These are phyloP conservation scores for Plagodis dolabraria DNA, from an alignment of 2,888 invertebrate species.

Conservation along the genomic window DNA sequence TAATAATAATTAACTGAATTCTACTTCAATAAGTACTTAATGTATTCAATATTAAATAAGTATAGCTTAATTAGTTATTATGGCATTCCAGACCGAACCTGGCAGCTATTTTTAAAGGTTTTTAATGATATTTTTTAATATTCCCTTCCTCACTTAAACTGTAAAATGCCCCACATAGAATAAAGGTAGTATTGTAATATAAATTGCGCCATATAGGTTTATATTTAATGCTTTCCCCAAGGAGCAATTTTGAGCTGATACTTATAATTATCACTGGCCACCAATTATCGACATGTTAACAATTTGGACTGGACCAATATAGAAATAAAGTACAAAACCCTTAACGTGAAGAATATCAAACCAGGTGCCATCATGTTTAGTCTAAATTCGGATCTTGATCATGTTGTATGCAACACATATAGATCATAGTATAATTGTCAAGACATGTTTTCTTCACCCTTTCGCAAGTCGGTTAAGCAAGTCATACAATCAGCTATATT, in stretches of 20 bases:
- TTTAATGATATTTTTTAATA: neutral
- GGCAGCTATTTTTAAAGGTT: neutral
- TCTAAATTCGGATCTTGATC: neutral
- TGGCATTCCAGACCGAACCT: neutral
- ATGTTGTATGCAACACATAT: too few relatives aligned
- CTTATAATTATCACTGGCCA: too few relatives aligned
- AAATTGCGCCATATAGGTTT: conserved; percentile 3
- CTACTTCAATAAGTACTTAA: conserved; percentile 18
- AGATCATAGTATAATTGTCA: too few relatives aligned
- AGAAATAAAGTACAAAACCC: conserved; percentile 3
- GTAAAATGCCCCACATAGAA: neutral
- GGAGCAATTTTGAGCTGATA: too few relatives aligned
- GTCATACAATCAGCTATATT: too few relatives aligned
- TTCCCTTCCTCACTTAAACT: conserved; percentile 3
- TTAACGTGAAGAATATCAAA: conserved; percentile 22
- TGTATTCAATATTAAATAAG: conserved; percentile 4
- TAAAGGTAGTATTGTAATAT: neutral
- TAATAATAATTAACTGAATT: conserved; percentile 6
- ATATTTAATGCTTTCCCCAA: too few relatives aligned
- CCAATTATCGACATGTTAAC: too few relatives aligned
- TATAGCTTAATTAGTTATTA: neutral
- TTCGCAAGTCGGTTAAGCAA: too few relatives aligned
- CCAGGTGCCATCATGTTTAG: conserved; percentile 39
- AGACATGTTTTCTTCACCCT: too few relatives aligned
- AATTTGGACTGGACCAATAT: too few relatives aligned